Evolutionary conservation across 2,113 vertebrate species (phyloP), one percentile per base, ranked within the genome.

Genomic region (Felis catus): DNA sequence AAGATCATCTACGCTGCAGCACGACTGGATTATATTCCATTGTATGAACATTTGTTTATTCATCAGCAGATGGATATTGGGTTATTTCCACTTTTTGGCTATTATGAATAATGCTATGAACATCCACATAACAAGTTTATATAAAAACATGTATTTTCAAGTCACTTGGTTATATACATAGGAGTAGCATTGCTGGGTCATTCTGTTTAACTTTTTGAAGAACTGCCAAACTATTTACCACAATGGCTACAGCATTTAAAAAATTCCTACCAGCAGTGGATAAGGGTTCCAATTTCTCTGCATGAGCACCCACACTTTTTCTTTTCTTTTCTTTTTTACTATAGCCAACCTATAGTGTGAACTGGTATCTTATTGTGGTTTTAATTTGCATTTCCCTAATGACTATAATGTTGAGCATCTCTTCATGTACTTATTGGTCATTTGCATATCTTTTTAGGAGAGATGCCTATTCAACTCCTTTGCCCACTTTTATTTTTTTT

Each of bases 51-150:
- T 87, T 79, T 74, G 48, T 58, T 48, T 51, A 9, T 51, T 80
- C 53, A 91, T 41, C 63, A 84, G 36, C 14, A 58, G 25, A 76
- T 27, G 7, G 23, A 41, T 33, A 79, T 13, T 73, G 41, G 27
- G 36, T 18, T 90, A 53, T 45, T 80, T 81, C 48, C 39, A 88
- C 15, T 61, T 82, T 58, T 10, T n/a, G 63, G 53, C 31, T 80
- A 66, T 51, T 66, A 92, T 7, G 16, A 96, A 89, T 27, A 81
- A 76, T 70, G 73, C 82, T 70, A 55, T 86, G 92, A 94, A 78
- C 13, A 74, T 86, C 55, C 65, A 71, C 18, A 39, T 53, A 70
- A 48, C 15, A 89, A 76, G n/a, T 92, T 89, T 86, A 89, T 71
- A 14, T 51, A 88, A 5, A 18, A 93, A 79, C 23, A 73, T 31